Percentiles rank a stretch among this genome's conserved stretches.
Conservation (phyloP, 2,888 invertebrate genomes). For the Tyria jacobaeae region DNA sequence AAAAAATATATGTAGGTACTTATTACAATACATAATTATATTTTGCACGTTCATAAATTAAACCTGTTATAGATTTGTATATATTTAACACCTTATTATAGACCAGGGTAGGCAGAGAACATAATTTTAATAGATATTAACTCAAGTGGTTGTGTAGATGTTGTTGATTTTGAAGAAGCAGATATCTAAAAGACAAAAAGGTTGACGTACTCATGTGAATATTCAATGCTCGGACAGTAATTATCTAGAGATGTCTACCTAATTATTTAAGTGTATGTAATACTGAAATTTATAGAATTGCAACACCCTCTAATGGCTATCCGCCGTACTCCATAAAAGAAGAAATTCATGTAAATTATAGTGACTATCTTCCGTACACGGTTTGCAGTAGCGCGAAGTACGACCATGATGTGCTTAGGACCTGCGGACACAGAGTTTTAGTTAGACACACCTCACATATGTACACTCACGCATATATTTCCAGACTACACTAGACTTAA, state of each 20-base stretch:
- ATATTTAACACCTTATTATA: no score
- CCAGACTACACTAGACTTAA: no score
- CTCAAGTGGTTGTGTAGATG: no score
- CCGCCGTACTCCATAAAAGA: constrained; percentile 38
- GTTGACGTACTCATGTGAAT: neutral
- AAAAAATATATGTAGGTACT: no score
- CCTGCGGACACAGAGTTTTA: constrained; percentile 31
- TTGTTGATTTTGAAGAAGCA: neutral
- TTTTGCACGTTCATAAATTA: no score
- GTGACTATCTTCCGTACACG: constrained; percentile 39
- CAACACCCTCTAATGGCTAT: neutral
- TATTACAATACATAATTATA: no score
- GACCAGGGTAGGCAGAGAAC: no score
- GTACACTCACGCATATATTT: no score
- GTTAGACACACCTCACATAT: no score
- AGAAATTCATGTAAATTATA: constrained; percentile 19
- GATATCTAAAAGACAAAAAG: neutral
- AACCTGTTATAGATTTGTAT: no score
- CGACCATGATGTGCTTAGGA: constrained; percentile 58
- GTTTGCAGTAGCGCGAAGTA: constrained; percentile 62
- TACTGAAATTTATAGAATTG: neutral
- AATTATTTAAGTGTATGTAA: neutral
- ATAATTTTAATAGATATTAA: no score
- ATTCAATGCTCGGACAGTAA: neutral
- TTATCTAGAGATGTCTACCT: neutral